Conservation (phyloP, 2,888 invertebrate genomes). For the Odontomyia ornata region DNA sequence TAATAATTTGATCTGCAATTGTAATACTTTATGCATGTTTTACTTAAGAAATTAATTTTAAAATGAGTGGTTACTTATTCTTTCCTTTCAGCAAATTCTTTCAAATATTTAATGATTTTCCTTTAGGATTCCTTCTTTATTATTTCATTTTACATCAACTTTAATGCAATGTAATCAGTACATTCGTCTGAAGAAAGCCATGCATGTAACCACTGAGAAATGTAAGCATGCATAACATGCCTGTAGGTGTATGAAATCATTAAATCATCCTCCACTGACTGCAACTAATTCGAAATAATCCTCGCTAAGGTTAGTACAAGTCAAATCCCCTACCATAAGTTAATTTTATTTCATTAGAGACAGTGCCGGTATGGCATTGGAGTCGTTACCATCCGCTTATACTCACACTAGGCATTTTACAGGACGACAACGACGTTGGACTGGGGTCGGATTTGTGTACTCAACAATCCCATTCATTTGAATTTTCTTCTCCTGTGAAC, state of each 20-base stretch:
- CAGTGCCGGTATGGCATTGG: not conserved
- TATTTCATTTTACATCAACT: too few relatives aligned
- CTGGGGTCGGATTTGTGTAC: too few relatives aligned
- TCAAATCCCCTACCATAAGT: slow-evolving; percentile 8
- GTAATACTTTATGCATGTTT: too few relatives aligned
- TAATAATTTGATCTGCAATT: too few relatives aligned
- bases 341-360: slow-evolving; percentile 24
- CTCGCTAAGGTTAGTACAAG: not conserved
- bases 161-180: too few relatives aligned
- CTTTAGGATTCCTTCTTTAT: too few relatives aligned
- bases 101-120: too few relatives aligned
- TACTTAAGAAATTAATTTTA: too few relatives aligned
- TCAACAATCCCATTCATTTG: not conserved
- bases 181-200: too few relatives aligned
- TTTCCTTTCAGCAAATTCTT: too few relatives aligned
- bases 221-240: not conserved
- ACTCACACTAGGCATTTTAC: not conserved
- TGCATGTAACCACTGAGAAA: too few relatives aligned
- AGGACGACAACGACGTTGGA: not conserved
- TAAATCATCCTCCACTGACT: not conserved
- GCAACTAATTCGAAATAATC: slow-evolving; percentile 14
- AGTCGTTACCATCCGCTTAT: not conserved
- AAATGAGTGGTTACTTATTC: too few relatives aligned
- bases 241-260: not conserved
- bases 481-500: not conserved